phyloP scores from a whole-genome alignment of 37 sponge, comb jelly and placozoan species.

The Haliclona indistincta region DNA sequence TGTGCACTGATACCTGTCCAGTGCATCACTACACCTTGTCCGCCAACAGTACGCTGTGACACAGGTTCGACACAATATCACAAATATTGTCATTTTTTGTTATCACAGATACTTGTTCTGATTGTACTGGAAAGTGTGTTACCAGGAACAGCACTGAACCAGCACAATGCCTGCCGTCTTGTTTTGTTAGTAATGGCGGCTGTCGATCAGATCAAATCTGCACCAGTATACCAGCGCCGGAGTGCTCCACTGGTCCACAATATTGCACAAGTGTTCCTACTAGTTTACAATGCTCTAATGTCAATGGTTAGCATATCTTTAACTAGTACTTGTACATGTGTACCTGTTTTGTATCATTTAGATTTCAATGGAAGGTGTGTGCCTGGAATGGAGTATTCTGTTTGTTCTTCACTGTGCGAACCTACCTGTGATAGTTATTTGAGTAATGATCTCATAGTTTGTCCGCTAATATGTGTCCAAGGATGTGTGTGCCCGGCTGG shows the following conservation, averaged over 20 bases:
- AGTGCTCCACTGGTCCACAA: background rate
- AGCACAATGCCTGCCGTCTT: background rate
- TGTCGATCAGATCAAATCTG: background rate
- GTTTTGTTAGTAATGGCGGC: background rate
- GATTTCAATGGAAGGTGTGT: background rate
- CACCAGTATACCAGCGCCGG: background rate
- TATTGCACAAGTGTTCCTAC: no score
- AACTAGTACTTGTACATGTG: background rate
- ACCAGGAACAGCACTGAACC: background rate
- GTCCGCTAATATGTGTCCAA: background rate
- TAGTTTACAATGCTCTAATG: background rate
- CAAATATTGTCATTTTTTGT: background rate
- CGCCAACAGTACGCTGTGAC: background rate
- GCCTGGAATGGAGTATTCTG: background rate
- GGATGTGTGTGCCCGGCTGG: background rate
- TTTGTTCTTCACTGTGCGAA: no score
- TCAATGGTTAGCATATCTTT: background rate
- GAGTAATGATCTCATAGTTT: background rate
- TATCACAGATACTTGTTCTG: background rate
- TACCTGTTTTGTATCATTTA: background rate
- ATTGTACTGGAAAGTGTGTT: background rate
- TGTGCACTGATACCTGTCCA: conserved; percentile 12
- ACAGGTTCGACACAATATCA: background rate
- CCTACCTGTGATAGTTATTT: no score
- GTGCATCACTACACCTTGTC: conserved; percentile 24